Evolutionary conservation across 2,797 vertebrate species (phyloP), one percentile per base, ranked within the genome.

Genomic region (Okamejei kenojei): DNA sequence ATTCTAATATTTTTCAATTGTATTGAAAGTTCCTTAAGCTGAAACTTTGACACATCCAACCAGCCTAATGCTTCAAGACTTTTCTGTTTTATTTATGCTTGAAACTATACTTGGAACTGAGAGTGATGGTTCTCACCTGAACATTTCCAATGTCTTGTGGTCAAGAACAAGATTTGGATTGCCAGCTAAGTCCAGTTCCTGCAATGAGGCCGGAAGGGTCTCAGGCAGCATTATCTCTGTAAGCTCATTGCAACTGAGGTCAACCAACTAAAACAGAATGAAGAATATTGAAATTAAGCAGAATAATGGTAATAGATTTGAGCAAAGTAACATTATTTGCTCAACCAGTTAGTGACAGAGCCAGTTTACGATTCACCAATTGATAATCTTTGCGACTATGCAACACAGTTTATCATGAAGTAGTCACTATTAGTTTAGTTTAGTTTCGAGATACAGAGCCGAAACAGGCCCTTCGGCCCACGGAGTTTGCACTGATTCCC

Each of bases 241-340:
- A 96, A 99, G 97, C 93, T 98, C 98, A 65, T 99, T 99, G 95
- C 98, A 99, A 96, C 98, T 99, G 94, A 99, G 96, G 95, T 99
- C 98, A 93, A 99, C 98, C 93, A 98, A 96, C 98, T 99, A 93
- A 95, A 94, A 95, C 15, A 93, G 68, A 9, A 92, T 26, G 32
- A 26, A 74, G 29, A 79, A 38, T n/a, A 93, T 26, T 93, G n/a
- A 17, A 26, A 38, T 26, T 32, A 61, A n/a, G 54, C 58, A 90
- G 15, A 32, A 54, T 45, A 76, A 5, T 35, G 15, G 21, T 35
- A 90, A 7, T 21, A 38, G 65, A n/a, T 71, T 21, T 23, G 26
- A 92, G 38, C 17, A 13, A 76, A 91, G 45, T 19, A 63, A 90
- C 35, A 71, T n/a, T 76, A 21, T 45, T 15, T 58, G 35, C 73